Evolutionary conservation across 2,797 vertebrate species (phyloP).

Genomic region (Pipistrellus pygmaeus): DNA sequence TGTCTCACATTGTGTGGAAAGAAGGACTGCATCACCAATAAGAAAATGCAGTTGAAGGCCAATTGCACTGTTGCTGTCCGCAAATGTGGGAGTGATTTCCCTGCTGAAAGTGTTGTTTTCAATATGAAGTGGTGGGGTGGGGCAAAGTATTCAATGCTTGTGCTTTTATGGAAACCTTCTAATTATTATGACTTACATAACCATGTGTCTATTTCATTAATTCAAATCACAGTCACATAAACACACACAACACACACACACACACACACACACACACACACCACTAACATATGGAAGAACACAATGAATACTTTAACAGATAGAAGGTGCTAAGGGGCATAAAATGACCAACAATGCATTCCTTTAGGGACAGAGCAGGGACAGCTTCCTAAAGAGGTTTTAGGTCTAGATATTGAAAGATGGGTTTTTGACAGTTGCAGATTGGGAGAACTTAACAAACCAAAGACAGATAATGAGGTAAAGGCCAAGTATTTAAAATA

Average conservation of each 20-base stretch:
- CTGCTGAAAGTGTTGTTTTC: constrained; percentile 42
- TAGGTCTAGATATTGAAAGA: not conserved
- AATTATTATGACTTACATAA: constrained; percentile 10
- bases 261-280: not conserved
- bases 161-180: constrained; percentile 23
- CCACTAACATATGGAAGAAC: not conserved
- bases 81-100: constrained; percentile 54
- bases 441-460: not conserved
- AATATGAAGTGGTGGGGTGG: constrained; percentile 1
- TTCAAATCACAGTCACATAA: not conserved
- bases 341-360: not conserved
- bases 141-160: not conserved
- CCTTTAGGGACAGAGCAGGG: not conserved
- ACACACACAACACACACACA: not conserved
- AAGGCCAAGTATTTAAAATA: not conserved
- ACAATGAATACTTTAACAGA: not conserved
- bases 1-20: constrained; percentile 4
- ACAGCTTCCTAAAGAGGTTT: not conserved
- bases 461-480: not conserved
- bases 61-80: constrained; percentile 49
- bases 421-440: not conserved
- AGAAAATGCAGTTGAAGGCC: constrained; percentile 42
- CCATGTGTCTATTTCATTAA: constrained; percentile 27
- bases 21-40: not conserved
- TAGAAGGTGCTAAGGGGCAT: not conserved